Base-by-base conservation (phyloP, 2,797 vertebrate species). In the Erethizon dorsatum region DNA sequence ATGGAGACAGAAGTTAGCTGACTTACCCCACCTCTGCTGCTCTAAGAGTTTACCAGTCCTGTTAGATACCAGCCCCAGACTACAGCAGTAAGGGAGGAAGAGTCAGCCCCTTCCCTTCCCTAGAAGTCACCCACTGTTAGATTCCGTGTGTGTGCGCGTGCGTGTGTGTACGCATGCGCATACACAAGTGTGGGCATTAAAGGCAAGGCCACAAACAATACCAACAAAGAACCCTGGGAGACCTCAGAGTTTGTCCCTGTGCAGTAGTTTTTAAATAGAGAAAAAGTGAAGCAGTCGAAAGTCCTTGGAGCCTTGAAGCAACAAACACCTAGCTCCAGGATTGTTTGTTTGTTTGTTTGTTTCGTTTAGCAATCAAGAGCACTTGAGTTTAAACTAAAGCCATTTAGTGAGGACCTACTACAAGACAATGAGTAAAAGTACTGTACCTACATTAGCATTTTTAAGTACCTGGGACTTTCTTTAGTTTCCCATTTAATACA, bases 271-370 rank as follows among this genome's bases (percentile, higher is more conserved):
- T 89, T 41, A 77, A 45, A 45, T 56, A 84, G 15, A 5, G 18
- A 75, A 67, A 80, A 95, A 88, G 14, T 50, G 4, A 95, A 77
- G 41, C 65, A 15, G 2, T 11, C 94, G 67, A 73, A 88, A 97
- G 57, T 57, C 47, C 24, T 56, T 90, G 54, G 82, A 80, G 24
- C 4, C 37, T 54, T 50, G n/a, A 79, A 56, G 28, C 4, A n/a
- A 33, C 15, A 5, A n/a, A 18, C 63, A n/a, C 1, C 65, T n/a
- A 6, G 2, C 65, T 67, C 33, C 33, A n/a, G 65, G 31, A 14
- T 33, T 14, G 15, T 59, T 50, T 77, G 41, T 28, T 45, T 45
- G 4, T 67, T 50, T 52, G 13, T 67, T 52, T 78, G 26, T 47
- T 50, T 52, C 20, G 5, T 84, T 28, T 50, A 59, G 50, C 33